phyloP scores from a whole-genome alignment of 2,888 invertebrate species.

The Dastarcus helophoroides region DNA sequence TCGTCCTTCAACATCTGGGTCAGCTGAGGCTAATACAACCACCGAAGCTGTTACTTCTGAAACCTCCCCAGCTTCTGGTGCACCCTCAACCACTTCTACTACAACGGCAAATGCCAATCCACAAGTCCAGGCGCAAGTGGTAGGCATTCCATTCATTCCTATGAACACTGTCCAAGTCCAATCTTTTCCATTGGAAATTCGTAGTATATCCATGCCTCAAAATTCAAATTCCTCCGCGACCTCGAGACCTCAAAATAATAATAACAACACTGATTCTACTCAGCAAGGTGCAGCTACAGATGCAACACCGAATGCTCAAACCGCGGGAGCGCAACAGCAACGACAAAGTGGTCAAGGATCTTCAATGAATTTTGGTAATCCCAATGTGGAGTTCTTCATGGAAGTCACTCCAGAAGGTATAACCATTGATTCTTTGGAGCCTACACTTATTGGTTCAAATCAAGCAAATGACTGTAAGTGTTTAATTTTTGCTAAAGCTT shows the following conservation, averaged over 20 bases:
- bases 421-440: constrained; percentile 33
- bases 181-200: constrained; percentile 31
- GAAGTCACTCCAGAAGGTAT: constrained; percentile 43
- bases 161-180: constrained; percentile 27
- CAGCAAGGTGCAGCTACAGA: constrained; percentile 6
- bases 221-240: constrained; percentile 4
- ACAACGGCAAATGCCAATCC: constrained; percentile 16
- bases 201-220: constrained; percentile 18
- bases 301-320: constrained; percentile 7
- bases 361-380: constrained; percentile 23
- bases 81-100: constrained; percentile 11
- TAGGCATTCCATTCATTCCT: constrained; percentile 23
- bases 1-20: constrained; percentile 15
- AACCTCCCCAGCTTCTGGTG: constrained; percentile 11
- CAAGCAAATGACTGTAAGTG: constrained; percentile 30
- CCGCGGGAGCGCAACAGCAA: constrained; percentile 5
- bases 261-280: neutral
- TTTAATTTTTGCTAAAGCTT: too few relatives aligned
- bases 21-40: constrained; percentile 13
- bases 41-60: too few relatives aligned
- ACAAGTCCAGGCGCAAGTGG: constrained; percentile 3
- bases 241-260: neutral
- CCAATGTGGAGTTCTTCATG: constrained; percentile 49
- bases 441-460: constrained; percentile 23
- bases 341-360: neutral